phyloP scores from a whole-genome alignment of 2,797 vertebrate genomes.

The Muscicapa comitata region DNA sequence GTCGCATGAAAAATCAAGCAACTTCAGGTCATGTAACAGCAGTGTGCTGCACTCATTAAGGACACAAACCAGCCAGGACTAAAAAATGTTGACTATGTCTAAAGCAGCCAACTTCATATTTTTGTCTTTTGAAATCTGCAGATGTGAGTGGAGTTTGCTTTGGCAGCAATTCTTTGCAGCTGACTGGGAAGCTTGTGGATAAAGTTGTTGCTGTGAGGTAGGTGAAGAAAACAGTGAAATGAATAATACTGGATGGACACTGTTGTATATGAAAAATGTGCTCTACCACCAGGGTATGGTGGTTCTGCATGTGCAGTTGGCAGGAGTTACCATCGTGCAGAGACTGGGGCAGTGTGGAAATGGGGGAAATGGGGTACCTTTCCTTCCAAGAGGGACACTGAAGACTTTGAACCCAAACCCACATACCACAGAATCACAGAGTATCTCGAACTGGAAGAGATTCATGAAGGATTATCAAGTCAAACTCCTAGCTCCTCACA shows the following conservation, averaged over 20 bases:
- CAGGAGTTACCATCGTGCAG: background rate
- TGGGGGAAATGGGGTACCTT: too few species aligned
- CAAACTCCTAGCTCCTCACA: background rate
- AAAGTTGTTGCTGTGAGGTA: conserved; percentile 88
- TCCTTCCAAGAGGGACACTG: background rate
- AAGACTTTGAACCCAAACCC: background rate
- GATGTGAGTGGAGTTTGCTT: conserved; percentile 83
- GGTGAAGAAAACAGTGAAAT: background rate
- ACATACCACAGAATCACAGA: background rate
- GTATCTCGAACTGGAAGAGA: background rate
- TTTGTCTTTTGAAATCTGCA: conserved; percentile 63
- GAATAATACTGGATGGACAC: background rate
- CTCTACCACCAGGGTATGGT: background rate
- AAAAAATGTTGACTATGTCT: background rate
- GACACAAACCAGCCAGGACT: background rate
- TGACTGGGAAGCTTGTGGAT: conserved; percentile 86
- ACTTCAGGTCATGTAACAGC: background rate
- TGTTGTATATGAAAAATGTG: background rate
- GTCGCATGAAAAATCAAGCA: background rate
- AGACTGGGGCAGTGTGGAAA: background rate
- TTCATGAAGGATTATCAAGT: background rate
- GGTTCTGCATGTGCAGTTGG: background rate
- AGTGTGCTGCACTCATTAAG: background rate
- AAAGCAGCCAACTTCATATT: background rate
- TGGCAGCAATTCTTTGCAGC: conserved; percentile 81